Evolutionary conservation across 1,140 invertebrate genomes (phyloP).

Genomic region (Hetaerina americana): DNA sequence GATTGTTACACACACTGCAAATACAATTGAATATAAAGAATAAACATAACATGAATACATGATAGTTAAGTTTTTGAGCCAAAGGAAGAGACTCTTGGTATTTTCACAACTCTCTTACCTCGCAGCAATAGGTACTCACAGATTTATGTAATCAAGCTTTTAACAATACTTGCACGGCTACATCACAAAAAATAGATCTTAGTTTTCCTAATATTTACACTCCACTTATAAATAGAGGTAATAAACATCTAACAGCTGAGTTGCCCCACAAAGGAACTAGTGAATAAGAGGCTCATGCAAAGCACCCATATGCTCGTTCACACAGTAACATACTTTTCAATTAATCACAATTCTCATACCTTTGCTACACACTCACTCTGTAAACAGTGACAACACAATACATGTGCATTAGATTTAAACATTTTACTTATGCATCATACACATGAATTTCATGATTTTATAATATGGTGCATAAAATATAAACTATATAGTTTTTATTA

Average conservation of each 20-base stretch:
- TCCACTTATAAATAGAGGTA: neutral
- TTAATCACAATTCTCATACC: neutral
- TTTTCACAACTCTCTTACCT: neutral
- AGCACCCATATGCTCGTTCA: neutral
- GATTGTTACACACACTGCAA: too few species aligned
- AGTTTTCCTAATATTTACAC: neutral
- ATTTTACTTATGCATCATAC: neutral
- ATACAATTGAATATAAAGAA: too few species aligned
- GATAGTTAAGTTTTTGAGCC: too few species aligned
- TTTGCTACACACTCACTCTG: neutral
- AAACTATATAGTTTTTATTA: neutral
- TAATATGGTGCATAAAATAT: slow-evolving; percentile 1
- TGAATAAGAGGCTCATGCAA: neutral
- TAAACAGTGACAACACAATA: neutral
- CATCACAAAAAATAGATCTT: neutral
- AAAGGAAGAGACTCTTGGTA: too few species aligned
- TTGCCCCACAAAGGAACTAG: neutral
- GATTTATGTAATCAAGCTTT: neutral
- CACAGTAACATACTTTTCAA: neutral
- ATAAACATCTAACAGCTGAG: neutral
- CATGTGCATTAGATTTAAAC: neutral
- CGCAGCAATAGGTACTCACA: neutral
- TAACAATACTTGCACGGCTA: neutral
- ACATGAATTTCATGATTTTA: neutral
- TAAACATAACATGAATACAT: too few species aligned